Percentiles rank a stretch among this genome's conserved stretches.
Conservation (phyloP, 2,888 invertebrate species). For the Ornithoptera priamus region DNA sequence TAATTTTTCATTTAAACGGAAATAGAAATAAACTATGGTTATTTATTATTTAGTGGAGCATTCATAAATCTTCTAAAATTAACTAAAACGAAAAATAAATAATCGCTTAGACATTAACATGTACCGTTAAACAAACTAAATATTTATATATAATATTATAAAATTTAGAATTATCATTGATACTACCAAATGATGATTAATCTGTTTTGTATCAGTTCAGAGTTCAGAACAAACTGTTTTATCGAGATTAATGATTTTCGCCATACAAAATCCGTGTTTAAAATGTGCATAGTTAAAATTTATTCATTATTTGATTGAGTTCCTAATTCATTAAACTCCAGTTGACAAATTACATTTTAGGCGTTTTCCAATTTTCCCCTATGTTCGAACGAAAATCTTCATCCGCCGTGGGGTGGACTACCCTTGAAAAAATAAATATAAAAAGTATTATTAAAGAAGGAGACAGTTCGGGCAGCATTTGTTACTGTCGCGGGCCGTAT, state of each 20-base stretch:
- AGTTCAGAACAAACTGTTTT: conserved; percentile 24
- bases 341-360: conserved; percentile 70
- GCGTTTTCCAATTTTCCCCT: conserved; percentile 69
- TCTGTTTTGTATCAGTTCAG: conserved; percentile 28
- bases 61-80: too few relatives aligned
- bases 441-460: conserved; percentile 81
- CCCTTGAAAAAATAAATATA: conserved; percentile 72
- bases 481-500: conserved; percentile 80
- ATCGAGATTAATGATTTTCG: conserved; percentile 25
- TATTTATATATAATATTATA: conserved; percentile 20
- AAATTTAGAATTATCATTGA: conserved; percentile 20
- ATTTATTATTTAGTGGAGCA: too few relatives aligned
- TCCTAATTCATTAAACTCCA: conserved; percentile 53
- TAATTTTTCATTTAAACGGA: too few relatives aligned
- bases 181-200: conserved; percentile 26
- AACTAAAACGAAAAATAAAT: too few relatives aligned
- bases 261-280: conserved; percentile 14
- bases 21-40: too few relatives aligned
- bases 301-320: conserved; percentile 50
- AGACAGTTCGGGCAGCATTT: conserved; percentile 80
- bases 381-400: conserved; percentile 72
- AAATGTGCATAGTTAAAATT: conserved; percentile 16
- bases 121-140: conserved; percentile 13
- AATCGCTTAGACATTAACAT: too few relatives aligned
- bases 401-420: conserved; percentile 71